phyloP scores from a whole-genome alignment of 2,797 vertebrate species.

The Sebastolobus altivelis region DNA sequence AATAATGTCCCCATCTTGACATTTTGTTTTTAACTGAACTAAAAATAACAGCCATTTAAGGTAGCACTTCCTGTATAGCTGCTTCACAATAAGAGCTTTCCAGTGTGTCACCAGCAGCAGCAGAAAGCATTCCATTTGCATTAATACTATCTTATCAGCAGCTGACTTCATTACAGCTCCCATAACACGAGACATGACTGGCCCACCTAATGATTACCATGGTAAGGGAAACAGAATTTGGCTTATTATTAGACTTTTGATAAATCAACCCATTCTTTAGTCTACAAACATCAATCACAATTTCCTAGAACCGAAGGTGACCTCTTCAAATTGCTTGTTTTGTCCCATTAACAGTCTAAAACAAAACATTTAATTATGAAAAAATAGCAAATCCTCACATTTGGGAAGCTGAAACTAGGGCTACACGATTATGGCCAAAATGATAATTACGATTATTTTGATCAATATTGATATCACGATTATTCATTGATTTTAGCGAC shows the following conservation, averaged over 20 bases:
- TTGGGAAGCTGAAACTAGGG: no score
- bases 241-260: background rate
- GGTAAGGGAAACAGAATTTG: no score
- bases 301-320: background rate
- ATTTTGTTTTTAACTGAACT: background rate
- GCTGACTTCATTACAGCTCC: background rate
- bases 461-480: no score
- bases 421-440: no score
- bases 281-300: background rate
- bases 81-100: background rate
- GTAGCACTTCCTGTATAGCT: background rate
- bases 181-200: background rate
- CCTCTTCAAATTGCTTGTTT: background rate
- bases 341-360: background rate
- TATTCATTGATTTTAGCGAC: no score
- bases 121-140: background rate
- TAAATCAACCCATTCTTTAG: background rate
- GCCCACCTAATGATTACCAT: background rate
- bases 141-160: background rate
- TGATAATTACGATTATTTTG: no score
- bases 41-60: background rate
- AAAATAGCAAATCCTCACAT: background rate
- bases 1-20: background rate
- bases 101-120: background rate
- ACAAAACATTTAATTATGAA: background rate